These are phyloP conservation scores for Syrrhaptes paradoxus DNA, from an alignment of 2,113 vertebrate species.

Conservation along the genomic window DNA sequence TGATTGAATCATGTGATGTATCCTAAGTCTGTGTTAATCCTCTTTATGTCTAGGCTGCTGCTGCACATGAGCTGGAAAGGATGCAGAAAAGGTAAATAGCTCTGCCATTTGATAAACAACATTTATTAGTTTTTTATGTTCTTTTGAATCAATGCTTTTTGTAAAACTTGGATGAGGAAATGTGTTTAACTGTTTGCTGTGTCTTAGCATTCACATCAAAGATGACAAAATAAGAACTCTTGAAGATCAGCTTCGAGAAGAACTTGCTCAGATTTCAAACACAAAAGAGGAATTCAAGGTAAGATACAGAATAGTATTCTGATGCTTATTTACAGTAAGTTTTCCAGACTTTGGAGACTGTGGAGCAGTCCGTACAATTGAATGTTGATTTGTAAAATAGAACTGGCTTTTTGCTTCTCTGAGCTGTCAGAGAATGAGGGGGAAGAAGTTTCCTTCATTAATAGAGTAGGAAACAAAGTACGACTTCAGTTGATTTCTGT, in stretches of 20 bases:
- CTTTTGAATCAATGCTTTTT: neutral
- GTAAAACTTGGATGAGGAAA: neutral
- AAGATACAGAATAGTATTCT: neutral
- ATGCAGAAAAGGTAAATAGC: slow-evolving; percentile 81
- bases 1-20: slow-evolving; percentile 57
- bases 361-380: neutral
- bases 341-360: neutral
- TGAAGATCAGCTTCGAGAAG: slow-evolving; percentile 77
- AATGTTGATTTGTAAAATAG: neutral
- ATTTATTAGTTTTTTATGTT: neutral
- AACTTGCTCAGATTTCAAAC: slow-evolving; percentile 63
- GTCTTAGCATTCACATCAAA: slow-evolving; percentile 71
- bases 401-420: neutral
- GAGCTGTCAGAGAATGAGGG: neutral
- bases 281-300: slow-evolving; percentile 81
- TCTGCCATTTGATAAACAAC: slow-evolving; percentile 13
- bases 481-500: neutral
- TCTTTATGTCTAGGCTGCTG: slow-evolving; percentile 74
- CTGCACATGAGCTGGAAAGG: slow-evolving; percentile 78
- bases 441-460: neutral
- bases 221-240: slow-evolving; percentile 80
- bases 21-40: slow-evolving; percentile 59
- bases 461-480: neutral
- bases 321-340: neutral
- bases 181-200: neutral